Evolutionary conservation across 64 coral and sea anemone genomes (phyloP), one percentile per base, ranked within the genome.

Genomic region (Trachythela sp.): DNA sequence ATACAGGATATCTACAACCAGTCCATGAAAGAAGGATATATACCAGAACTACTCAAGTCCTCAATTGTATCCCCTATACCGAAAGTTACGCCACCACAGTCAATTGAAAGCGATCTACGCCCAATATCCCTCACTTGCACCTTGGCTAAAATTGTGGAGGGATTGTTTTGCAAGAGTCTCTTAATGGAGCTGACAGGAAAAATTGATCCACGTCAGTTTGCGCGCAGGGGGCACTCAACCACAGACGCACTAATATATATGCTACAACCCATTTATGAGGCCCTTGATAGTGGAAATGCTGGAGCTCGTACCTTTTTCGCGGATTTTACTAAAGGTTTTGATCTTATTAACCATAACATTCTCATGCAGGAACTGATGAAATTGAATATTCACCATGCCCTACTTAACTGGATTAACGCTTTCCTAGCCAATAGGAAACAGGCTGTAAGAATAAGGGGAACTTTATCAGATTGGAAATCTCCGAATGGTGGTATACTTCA

Each of bases 1-100:
- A 59, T 91, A 17, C 24, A 75, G 18, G 84, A 86, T 36, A 77
- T 91, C 27, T 90, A 64, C 39, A 90, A 90, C 29, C 75, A 80
- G 37, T 80, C 75, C 0, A 5, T 52, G 5, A 85, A 49, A 49
- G 6, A 85, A 76, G 60, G 36, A 36, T 64, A 54, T 39, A 89
- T 77, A 13, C 64, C 87, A 9, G 22, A 54, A 18, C 38, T 77
- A 40, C 26, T 89, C 26, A 89, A 89, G 41, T 89, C 37, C 0
- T 77, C 64, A 9, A 45, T 89, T 9, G 39, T 43, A n/a, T 8
- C 67, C 1, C 87, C 87, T 45, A 89, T 89, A 13, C 68, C 68
- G 14, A 83, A 89, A n/a, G 35, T 89, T 7, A 83, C 24, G 18
- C 42, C 40, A 77, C 71, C 88, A 33, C 24, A 40, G 27, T 29